Evolutionary conservation across 1,140 invertebrate species (phyloP), one percentile per base, ranked within the genome.

Genomic region (Musca vetustissima): DNA sequence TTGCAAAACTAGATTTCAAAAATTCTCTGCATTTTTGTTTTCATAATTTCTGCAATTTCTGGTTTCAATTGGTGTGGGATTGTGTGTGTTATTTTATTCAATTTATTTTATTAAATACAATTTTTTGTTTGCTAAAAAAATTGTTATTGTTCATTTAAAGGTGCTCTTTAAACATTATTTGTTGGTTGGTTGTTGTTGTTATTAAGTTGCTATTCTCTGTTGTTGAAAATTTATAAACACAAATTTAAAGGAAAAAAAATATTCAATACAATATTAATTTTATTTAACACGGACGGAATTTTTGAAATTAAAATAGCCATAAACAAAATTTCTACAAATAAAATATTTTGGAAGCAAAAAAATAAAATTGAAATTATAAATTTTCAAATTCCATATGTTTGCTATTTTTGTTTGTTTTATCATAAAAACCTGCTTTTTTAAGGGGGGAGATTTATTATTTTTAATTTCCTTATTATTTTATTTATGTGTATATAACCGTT

Each of bases 401-500:
- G 1, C 11, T 9, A 13, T 43, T 43, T 43, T 43, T 4, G 3
- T 32, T 43, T 43, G 36, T 43, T 43, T 43, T 43, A 43, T 43
- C 36, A 43, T n/a, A 59, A 19, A 61, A 61, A 61, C 57, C 57
- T 61, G 57, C 57, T 43, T 61, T 61, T 61, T 61, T 61, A 8
- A 8, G 6, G 36, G 36, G 36, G 36, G 36, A 13, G 36, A 43
- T 43, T 43, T 43, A 43, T 43, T 43, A 43, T 43, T 43, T 8
- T 43, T 43, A 8, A 7, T 43, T 43, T 43, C 4, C 13, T 43
- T 43, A 8, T 13, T 43, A 13, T 11, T 43, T 43, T 43, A 1
- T 43, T 43, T 71, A 72, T 77, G 75, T 75, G 75, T 77, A 76
- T 75, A 76, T 72, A 75, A 72, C 17, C 57, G 32, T 71, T 77